These are phyloP conservation scores for Argynnis bischoffii DNA, from an alignment of 2,888 invertebrate species.

Conservation along the genomic window DNA sequence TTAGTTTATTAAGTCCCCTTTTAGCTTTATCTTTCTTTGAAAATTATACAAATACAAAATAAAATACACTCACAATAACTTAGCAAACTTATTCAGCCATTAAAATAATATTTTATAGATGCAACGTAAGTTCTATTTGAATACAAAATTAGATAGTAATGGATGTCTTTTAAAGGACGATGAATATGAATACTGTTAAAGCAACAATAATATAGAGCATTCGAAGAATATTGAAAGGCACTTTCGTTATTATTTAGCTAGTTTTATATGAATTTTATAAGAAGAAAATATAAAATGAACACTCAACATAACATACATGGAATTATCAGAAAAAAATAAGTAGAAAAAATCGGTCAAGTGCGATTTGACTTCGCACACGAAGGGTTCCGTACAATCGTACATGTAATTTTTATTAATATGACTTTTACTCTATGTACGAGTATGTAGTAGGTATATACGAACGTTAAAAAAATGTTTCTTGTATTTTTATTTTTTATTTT, in stretches of 20 bases:
- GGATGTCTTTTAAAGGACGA: slow-evolving; percentile 22
- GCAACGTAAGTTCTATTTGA: slow-evolving; percentile 13
- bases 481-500: no score
- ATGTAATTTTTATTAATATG: no score
- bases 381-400: no score
- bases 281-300: slow-evolving; percentile 7
- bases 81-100: not conserved
- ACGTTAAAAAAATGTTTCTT: no score
- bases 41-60: slow-evolving; percentile 1
- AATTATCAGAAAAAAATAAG: slow-evolving; percentile 5
- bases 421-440: no score
- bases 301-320: not conserved
- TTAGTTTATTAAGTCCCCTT: no score
- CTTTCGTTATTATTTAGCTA: not conserved
- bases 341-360: not conserved
- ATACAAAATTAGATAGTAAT: slow-evolving; percentile 25
- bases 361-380: no score
- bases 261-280: not conserved
- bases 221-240: not conserved
- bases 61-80: not conserved
- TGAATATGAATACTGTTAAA: slow-evolving; percentile 20
- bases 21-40: not conserved
- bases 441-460: not conserved
- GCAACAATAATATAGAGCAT: not conserved
- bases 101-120: slow-evolving; percentile 25